Evolutionary conservation across 2,888 invertebrate genomes (phyloP).

Genomic region (Leptothorax acervorum): DNA sequence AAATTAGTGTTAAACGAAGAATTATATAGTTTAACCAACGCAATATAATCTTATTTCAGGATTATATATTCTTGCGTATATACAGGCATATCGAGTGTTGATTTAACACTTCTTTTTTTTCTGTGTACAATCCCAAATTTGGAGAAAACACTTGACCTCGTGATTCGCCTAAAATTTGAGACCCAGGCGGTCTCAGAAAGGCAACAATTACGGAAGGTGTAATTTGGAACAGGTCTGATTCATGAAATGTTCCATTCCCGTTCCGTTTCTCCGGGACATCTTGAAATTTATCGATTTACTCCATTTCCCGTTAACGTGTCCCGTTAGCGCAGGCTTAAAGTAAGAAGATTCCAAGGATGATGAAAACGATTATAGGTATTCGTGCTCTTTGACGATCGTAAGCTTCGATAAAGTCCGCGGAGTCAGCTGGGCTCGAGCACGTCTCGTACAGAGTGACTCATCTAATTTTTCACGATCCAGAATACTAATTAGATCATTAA

Average conservation of each 20-base stretch:
- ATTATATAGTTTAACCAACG: too few species aligned
- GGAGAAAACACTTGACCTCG: background rate
- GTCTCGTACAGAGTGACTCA: conserved; percentile 9
- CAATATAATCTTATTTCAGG: too few species aligned
- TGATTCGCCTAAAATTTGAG: background rate
- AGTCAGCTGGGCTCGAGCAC: background rate
- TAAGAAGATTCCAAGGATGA: conserved; percentile 6
- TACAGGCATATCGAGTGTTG: too few species aligned
- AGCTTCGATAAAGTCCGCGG: background rate
- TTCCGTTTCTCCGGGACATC: conserved; percentile 19
- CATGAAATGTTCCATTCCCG: conserved; percentile 4
- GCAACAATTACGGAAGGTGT: background rate
- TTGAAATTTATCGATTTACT: conserved; percentile 68
- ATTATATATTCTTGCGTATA: too few species aligned
- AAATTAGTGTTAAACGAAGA: too few species aligned
- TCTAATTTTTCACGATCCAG: background rate
- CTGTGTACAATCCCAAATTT: background rate
- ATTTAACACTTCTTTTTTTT: too few species aligned
- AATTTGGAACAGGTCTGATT: background rate
- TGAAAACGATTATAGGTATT: conserved; percentile 34
- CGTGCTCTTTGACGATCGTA: background rate
- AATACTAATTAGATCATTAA: background rate
- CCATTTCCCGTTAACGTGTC: conserved; percentile 38
- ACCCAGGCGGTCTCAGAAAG: background rate
- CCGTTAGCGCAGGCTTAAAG: conserved; percentile 61